Base-by-base conservation (phyloP, 2,888 invertebrate species). In the Drosophila kuntzei region DNA sequence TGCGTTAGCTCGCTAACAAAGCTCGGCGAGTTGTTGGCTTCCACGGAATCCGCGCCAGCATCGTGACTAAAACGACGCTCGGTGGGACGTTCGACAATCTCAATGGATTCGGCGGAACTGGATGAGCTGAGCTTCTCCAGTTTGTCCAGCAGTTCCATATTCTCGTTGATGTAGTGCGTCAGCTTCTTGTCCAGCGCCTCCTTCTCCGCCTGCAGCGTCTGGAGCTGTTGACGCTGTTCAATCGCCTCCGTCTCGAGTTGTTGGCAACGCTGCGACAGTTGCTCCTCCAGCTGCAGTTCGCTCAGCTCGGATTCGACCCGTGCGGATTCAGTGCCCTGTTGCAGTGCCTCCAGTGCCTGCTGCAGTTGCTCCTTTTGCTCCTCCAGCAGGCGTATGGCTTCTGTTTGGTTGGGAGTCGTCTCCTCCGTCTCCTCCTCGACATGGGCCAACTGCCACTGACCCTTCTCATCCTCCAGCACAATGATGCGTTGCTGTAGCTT, bases 401-500 rank as follows among this genome's bases (percentile, higher is more conserved):
- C 91, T 71, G 60, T 76, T 11, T 37, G 37, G 14, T 2, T 37
- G 9, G 14, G 16, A 0, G 8, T 16, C 8, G 16, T 9, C 2
- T 14, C 16, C 60, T 60, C 11, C 5, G 9, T 11, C 7, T 37
- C 44, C 12, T 64, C 73, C 6, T 83, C 82, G 16, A 90, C 85
- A 22, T 85, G 83, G 1, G 79, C 80, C 90, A 97, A 93, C 93
- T 97, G 97, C 90, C 98, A 94, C 93, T 97, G 97, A 87, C 97
- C 97, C 93, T 97, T 98, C 93, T 98, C 98, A 92, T 97, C 97
- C 93, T 97, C 97, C 75, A 98, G 92, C 90, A 97, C 96, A 12
- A 96, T 95, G 68, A 98, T 94, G 93, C 95, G 95, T 81, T 96
- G 95, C 71, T 95, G 95, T 51, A 96, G 92, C 76, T 94, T 93